Evolutionary conservation across 2,888 invertebrate genomes (phyloP).

Genomic region (Globia sparganii): DNA sequence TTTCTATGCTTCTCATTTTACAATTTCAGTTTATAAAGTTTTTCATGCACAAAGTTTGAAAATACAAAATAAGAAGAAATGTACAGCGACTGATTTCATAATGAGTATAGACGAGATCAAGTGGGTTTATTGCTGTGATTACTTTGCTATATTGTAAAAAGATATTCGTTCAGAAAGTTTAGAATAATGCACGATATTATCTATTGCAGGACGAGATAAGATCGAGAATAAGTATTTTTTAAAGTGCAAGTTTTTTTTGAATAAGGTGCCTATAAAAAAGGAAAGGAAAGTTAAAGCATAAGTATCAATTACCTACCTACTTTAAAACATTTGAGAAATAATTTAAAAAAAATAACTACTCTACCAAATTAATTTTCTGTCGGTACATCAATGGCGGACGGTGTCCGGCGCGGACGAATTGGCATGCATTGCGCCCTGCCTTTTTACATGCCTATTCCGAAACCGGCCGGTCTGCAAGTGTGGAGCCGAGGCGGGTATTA

Average conservation of each 20-base stretch:
- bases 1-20: not conserved
- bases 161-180: not conserved
- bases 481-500: constrained; percentile 58
- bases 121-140: not conserved
- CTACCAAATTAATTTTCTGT: constrained; percentile 64
- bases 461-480: constrained; percentile 65
- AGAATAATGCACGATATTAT: not conserved
- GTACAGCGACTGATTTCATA: not conserved
- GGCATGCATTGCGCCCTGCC: constrained; percentile 87
- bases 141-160: not conserved
- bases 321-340: not conserved
- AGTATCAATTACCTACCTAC: not conserved
- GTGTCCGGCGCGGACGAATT: constrained; percentile 83
- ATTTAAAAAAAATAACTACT: not conserved
- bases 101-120: not conserved
- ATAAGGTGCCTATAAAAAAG: not conserved
- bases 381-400: constrained; percentile 77
- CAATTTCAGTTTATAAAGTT: not conserved
- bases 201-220: not conserved
- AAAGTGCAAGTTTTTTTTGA: not conserved
- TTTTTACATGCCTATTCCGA: constrained; percentile 87
- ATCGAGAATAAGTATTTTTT: not conserved
- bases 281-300: not conserved
- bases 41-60: not conserved
- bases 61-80: not conserved